Base-by-base conservation (phyloP, 2,888 invertebrate species). In the Sinodicranocentrus sp. region DNA sequence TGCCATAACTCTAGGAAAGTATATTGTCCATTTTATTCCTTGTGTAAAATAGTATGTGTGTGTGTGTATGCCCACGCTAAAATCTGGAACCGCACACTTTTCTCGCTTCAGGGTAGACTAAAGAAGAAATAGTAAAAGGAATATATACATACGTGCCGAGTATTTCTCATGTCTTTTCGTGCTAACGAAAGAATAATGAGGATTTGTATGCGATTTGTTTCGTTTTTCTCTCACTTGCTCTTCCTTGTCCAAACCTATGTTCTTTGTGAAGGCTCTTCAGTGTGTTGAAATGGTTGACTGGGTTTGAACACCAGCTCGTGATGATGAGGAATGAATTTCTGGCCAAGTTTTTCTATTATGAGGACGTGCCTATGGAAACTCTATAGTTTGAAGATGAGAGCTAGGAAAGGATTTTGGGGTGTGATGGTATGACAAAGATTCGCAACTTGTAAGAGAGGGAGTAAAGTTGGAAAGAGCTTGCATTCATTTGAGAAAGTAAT, bases 171-270 rank as follows among this genome's bases (percentile, higher is more conserved):
- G 33, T 33, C 33, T 33, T 33, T 33, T 33, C 33, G 33, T 78
- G 67, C 72, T 80, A 71, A 72, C 80, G 65, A 67, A 72, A 79
- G 79, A 80, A 72, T 80, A 72, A 80, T 80, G 72, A 80, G 72
- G 72, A 72, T 80, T 79, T 80, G 80, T 72, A 72, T 72, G 80
- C 57, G 80, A 80, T 80, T 80, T 80, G 80, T 67, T 80, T 67
- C 63, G 65, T 72, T 15, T 19, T 48, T 43, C 44, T 59, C 68
- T n/a, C n/a, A n/a, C n/a, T n/a, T n/a, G n/a, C 67, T 26, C 65
- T 57, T 44, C 71, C 23, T 19, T 33, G 21, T 43, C 43, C 15
- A 23, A 15, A 19, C 19, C 26, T 39, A 17, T 48, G 65, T 33
- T 48, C 63, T 26, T 70, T 79, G 25, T 39, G 61, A 17, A 26